Evolutionary conservation across 2,888 invertebrate genomes (phyloP).

Genomic region (Eubasilissa splendida): DNA sequence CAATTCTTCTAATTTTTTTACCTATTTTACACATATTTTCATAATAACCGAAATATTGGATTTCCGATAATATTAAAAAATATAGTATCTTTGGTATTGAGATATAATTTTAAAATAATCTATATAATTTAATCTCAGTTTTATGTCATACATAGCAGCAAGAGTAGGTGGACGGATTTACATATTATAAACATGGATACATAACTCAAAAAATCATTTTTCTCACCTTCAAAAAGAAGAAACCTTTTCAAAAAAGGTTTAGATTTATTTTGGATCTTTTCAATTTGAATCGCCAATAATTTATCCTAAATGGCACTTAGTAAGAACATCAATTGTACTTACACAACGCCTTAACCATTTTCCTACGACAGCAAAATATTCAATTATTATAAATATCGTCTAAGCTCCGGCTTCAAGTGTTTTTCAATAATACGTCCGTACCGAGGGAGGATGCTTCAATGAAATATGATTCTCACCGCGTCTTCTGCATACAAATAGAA

Average conservation of each 20-base stretch:
- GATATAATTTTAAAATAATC: too few species aligned
- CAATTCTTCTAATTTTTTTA: too few species aligned
- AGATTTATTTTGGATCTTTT: slow-evolving; percentile 55
- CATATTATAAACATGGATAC: too few species aligned
- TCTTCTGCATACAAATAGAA: slow-evolving; percentile 54
- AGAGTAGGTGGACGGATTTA: too few species aligned
- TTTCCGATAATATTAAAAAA: too few species aligned
- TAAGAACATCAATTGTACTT: slow-evolving; percentile 54
- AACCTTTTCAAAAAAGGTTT: slow-evolving; percentile 12
- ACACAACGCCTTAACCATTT: slow-evolving; percentile 52
- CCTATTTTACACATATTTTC: too few species aligned
- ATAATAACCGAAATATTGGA: too few species aligned
- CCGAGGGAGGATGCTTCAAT: slow-evolving; percentile 38
- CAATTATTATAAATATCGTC: slow-evolving; percentile 57
- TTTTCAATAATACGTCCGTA: slow-evolving; percentile 54
- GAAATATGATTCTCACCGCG: slow-evolving; percentile 52
- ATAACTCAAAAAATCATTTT: too few species aligned
- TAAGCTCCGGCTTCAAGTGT: slow-evolving; percentile 50
- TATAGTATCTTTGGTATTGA: too few species aligned
- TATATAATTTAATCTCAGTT: too few species aligned
- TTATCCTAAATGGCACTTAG: slow-evolving; percentile 53
- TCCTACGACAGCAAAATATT: slow-evolving; percentile 56
- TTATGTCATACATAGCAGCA: too few species aligned
- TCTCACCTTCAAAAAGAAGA: neutral
- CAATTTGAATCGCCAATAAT: slow-evolving; percentile 50